Evolutionary conservation across 1,140 invertebrate genomes (phyloP), one percentile per base, ranked within the genome.

Genomic region (Drosophila nikananu): DNA sequence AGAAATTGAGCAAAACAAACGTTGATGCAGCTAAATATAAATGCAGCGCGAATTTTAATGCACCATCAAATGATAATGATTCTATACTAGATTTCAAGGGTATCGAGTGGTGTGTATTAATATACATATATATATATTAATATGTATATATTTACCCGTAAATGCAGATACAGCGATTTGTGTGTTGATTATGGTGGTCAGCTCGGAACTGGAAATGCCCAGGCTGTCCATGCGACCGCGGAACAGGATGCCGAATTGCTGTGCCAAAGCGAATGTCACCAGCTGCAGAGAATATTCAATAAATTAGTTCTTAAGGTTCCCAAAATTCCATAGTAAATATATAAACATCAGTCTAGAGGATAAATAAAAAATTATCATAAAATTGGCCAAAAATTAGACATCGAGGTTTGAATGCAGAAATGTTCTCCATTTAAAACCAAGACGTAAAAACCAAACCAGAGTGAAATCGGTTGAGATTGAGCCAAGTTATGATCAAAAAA

Each of bases 191-290:
- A 96, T 95, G 5, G 95, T 95, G 3, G 95, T 95, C 27, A 94
- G 94, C 92, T 95, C 90, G 5, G 95, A 94, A 52, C 93, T 94
- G 74, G 86, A 94, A 67, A 96, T 95, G 35, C 94, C 94, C 19
- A 96, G 76, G 2, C 93, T 74, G 1, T 80, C 39, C 73, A 96
- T 95, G 81, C 94, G 94, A 60, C 94, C 94, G 19, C 94, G 94
- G 83, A 95, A 96, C 17, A 96, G 92, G 42, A 96, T 93, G 8
- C 95, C 95, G 64, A 96, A 96, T 68, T 95, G 95, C 82, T 96
- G 95, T 3, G 95, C 92, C 72, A 95, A 89, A 0, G 95, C 94
- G 57, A 96, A 93, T 10, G 94, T 93, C 66, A 95, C 95, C 42
- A 96, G 91, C 95, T 96, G 49, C 2, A 37, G 4, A 5, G 15